Base-by-base conservation (phyloP, 2,888 invertebrate species). In the Punctoribates punctum region DNA sequence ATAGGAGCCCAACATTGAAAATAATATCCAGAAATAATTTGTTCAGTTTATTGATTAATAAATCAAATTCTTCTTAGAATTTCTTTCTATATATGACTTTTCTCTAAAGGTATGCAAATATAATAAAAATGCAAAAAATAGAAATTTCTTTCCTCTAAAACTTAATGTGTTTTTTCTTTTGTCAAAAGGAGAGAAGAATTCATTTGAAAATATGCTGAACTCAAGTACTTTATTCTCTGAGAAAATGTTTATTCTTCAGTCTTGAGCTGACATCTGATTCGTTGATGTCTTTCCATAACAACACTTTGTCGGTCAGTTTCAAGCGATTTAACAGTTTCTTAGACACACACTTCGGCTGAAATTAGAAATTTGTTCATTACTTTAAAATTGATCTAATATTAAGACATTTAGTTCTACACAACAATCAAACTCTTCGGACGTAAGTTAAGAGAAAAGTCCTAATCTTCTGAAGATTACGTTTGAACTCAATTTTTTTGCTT, bases 81-180 rank as follows among this genome's bases (percentile, higher is more conserved):
- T 3, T 29, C 15, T 38, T 38, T 38, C 13, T 67, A 17, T 48
- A 48, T 48, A 17, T 11, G 20, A 11, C 0, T 38, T 67, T 67
- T 67, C 34, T 38, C 34, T 17, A 67, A 67, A n/a, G n/a, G 9
- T 60, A 60, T 60, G 60, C 60, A 60, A 60, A 60, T 51, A 51
- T 51, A 51, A 51, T 51, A 51, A 42, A 42, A 42, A 8, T 42
- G 42, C 42, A 42, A 42, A 42, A 42, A 42, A 34, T 34, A 34
- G 34, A 34, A 42, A 13, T 42, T 42, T 42, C 13, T 42, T 42
- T 42, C 13, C 42, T 60, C 6, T 29, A 27, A 60, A 29, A 17
- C 25, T 23, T 60, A 60, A 51, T 29, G 27, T 60, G 11, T 60
- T 60, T 60, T 60, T 8, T 11, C 11, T 42, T 42, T 42, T 5